Conservation (phyloP, 2,797 vertebrate species). For the Sebastes steindachneri region DNA sequence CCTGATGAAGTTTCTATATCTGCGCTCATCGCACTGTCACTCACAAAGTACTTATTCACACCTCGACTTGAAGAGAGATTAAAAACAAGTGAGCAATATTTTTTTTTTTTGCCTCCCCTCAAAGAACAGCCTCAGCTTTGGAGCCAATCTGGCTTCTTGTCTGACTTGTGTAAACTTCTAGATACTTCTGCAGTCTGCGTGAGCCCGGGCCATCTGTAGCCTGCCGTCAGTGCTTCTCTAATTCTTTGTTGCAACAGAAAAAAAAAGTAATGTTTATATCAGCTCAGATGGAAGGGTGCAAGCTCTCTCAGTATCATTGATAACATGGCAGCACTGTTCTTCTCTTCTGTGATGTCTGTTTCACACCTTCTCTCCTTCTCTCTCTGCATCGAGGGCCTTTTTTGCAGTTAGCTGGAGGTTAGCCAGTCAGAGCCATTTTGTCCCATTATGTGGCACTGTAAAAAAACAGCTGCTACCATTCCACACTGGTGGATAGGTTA, state of each 20-base stretch:
- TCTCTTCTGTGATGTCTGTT: slow-evolving; percentile 36
- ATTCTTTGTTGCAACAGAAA: slow-evolving; percentile 57
- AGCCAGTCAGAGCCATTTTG: slow-evolving; percentile 70
- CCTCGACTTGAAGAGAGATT: slow-evolving; percentile 54
- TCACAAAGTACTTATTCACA: slow-evolving; percentile 64
- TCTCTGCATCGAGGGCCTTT: slow-evolving; percentile 50
- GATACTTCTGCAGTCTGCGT: slow-evolving; percentile 68
- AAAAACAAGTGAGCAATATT: slow-evolving; percentile 50
- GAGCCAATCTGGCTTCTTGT: slow-evolving; percentile 65
- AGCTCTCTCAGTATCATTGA: slow-evolving; percentile 50
- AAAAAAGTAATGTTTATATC: slow-evolving; percentile 61
- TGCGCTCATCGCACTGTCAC: slow-evolving; percentile 59
- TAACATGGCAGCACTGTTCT: slow-evolving; percentile 34
- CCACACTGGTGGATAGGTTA: slow-evolving; percentile 80
- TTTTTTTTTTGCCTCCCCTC: neutral
- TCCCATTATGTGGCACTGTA: slow-evolving; percentile 69
- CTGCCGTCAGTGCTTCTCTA: slow-evolving; percentile 50
- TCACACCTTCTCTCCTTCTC: slow-evolving; percentile 38
- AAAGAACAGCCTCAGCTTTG: slow-evolving; percentile 43
- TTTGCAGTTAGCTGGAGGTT: slow-evolving; percentile 57
- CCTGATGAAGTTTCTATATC: slow-evolving; percentile 62
- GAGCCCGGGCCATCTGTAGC: slow-evolving; percentile 74
- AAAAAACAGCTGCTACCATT: slow-evolving; percentile 77
- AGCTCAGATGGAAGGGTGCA: slow-evolving; percentile 68
- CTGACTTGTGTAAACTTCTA: slow-evolving; percentile 71